Evolutionary conservation across 2,113 vertebrate genomes (phyloP).

Genomic region (Panurus biarmicus): DNA sequence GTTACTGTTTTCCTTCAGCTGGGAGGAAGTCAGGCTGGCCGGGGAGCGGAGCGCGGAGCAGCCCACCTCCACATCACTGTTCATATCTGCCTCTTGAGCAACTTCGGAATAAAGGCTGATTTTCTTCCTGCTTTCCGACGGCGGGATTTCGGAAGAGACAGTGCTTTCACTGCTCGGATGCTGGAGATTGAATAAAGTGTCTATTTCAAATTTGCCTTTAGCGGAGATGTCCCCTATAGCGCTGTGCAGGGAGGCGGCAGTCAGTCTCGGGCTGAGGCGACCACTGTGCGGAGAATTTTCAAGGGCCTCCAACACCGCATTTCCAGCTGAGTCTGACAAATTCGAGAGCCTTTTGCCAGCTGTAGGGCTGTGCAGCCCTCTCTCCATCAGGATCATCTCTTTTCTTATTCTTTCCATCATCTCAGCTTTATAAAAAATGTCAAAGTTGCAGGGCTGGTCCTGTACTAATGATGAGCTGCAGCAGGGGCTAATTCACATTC

Average conservation of each 20-base stretch:
- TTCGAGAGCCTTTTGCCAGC: slow-evolving; percentile 90
- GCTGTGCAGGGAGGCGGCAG: slow-evolving; percentile 90
- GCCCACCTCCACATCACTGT: slow-evolving; percentile 98
- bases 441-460: slow-evolving; percentile 83
- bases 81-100: slow-evolving; percentile 93
- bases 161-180: slow-evolving; percentile 83
- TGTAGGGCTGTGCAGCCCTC: slow-evolving; percentile 95
- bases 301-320: slow-evolving; percentile 95
- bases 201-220: slow-evolving; percentile 99
- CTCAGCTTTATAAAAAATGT: slow-evolving; percentile 83
- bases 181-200: slow-evolving; percentile 89
- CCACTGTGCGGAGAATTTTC: slow-evolving; percentile 97
- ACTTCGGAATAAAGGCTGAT: slow-evolving; percentile 90
- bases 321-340: slow-evolving; percentile 88
- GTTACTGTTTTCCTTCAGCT: slow-evolving; percentile 93
- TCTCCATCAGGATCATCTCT: slow-evolving; percentile 99
- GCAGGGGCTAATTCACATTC: slow-evolving; percentile 91
- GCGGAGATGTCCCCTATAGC: slow-evolving; percentile 86
- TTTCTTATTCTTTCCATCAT: slow-evolving; percentile 99
- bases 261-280: slow-evolving; percentile 93
- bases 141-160: slow-evolving; percentile 85
- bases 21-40: slow-evolving; percentile 73
- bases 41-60: slow-evolving; percentile 93
- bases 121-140: slow-evolving; percentile 92
- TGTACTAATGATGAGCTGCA: slow-evolving; percentile 85